Conservation (phyloP, 2,113 vertebrate genomes). For the Ivindomyrus marchei region DNA sequence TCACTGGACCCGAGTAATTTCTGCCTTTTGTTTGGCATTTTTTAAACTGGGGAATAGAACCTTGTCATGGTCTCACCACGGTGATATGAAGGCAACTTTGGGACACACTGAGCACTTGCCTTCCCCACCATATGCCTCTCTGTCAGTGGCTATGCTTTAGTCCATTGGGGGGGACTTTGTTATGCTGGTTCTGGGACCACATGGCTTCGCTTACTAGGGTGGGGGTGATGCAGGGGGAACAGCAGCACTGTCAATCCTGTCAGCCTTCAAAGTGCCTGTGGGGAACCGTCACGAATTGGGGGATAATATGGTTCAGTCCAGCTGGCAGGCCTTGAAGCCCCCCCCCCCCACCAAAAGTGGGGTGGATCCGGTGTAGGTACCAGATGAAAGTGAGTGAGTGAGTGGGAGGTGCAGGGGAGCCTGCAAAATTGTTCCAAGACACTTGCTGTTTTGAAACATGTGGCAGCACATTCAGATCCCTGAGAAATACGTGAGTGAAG, state of each 20-base stretch:
- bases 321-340: neutral
- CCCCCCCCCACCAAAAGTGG: neutral
- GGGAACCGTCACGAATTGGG: conserved; percentile 37
- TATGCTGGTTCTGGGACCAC: conserved; percentile 20
- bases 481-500: neutral
- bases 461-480: conserved; percentile 12
- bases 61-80: neutral
- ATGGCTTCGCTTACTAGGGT: conserved; percentile 34
- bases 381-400: neutral
- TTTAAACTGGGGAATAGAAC: neutral
- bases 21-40: neutral
- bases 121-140: neutral
- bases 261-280: conserved; percentile 27
- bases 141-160: neutral
- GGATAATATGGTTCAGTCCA: neutral
- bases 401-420: neutral
- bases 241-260: neutral
- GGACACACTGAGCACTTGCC: neutral
- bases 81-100: neutral
- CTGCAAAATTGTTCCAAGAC: conserved; percentile 6
- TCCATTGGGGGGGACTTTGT: neutral
- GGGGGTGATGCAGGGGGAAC: neutral
- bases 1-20: neutral
- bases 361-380: neutral
- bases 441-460: neutral